phyloP scores from a whole-genome alignment of 2,797 vertebrate genomes.

The Coracias cyanogaster region DNA sequence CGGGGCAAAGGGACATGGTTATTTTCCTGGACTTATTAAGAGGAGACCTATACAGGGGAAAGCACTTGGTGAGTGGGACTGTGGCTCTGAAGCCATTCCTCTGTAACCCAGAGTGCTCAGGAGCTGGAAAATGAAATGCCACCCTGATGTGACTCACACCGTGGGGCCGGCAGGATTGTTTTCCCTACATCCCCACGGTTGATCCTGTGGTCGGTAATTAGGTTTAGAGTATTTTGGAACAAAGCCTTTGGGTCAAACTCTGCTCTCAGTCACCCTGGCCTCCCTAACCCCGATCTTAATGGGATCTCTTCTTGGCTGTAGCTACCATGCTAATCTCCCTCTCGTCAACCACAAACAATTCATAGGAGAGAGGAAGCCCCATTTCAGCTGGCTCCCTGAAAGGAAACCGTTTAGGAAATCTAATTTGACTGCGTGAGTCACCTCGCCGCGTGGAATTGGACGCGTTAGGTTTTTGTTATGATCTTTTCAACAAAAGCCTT shows the following conservation, averaged over 20 bases:
- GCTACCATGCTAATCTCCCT: slow-evolving; percentile 8
- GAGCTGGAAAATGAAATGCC: background rate
- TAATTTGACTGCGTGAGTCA: slow-evolving; percentile 44
- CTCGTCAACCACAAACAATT: slow-evolving; percentile 56
- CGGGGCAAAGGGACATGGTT: background rate
- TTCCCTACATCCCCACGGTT: background rate
- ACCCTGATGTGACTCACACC: background rate
- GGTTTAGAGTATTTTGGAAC: background rate
- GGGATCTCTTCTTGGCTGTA: slow-evolving; percentile 58
- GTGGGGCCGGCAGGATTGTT: background rate
- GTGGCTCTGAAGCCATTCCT: background rate
- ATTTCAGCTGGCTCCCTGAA: slow-evolving; percentile 51
- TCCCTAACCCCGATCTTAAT: slow-evolving; percentile 46
- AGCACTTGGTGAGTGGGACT: fast-evolving
- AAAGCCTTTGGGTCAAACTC: slow-evolving; percentile 14
- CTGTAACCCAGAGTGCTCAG: fast-evolving
- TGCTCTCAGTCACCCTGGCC: background rate
- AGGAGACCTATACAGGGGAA: fast-evolving
- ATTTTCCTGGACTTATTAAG: background rate
- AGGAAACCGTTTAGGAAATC: slow-evolving; percentile 53
- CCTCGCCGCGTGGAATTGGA: background rate
- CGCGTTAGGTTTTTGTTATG: background rate
- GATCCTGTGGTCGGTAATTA: background rate
- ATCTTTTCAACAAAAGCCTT: background rate
- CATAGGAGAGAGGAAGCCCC: slow-evolving; percentile 44